Evolutionary conservation across 2,888 invertebrate genomes (phyloP), one percentile per base, ranked within the genome.

Genomic region (Diplolepis rosae): DNA sequence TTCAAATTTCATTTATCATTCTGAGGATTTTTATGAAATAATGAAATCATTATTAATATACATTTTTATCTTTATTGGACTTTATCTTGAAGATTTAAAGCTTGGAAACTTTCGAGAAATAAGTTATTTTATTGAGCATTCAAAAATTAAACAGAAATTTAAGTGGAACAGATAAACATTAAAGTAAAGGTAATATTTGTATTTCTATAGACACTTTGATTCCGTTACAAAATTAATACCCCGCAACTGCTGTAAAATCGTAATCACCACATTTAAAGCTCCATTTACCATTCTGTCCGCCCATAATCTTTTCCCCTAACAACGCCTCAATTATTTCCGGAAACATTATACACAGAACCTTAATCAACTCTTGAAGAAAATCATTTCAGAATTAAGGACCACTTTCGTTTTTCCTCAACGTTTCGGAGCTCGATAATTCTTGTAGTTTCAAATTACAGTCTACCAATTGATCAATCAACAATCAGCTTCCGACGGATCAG

Each of bases 211-310:
- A 7, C n/a, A 9, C 18, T 45, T 42, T 4, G n/a, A 18, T 15
- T 18, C 3, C 45, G 18, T 45, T 45, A 18, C 18, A 45, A 18
- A 45, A 45, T 18, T 45, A 18, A 45, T 45, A 18, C 9, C 45
- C 45, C 15, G 18, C 45, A 45, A 45, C 18, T 45, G 18, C 18
- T 45, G 11, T 15, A 45, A 45, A 45, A 45, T 45, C 30, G 30
- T 54, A 32, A 54, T 54, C 11, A 9, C 30, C 7, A 18, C 9
- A 54, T 54, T 30, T 54, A 54, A 18, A 54, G 15, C 30, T n/a
- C 54, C 30, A 54, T 54, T 45, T 45, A 45, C 54, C 11, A 11
- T 54, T 54, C 30, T 54, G 54, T 54, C 54, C 54, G 30, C 54
- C 54, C 28, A 54, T 54, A 32, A 18, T 54, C 18, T 32, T 32